Evolutionary conservation across 2,113 vertebrate genomes (phyloP).

Genomic region (Campylomormyrus tamandua): DNA sequence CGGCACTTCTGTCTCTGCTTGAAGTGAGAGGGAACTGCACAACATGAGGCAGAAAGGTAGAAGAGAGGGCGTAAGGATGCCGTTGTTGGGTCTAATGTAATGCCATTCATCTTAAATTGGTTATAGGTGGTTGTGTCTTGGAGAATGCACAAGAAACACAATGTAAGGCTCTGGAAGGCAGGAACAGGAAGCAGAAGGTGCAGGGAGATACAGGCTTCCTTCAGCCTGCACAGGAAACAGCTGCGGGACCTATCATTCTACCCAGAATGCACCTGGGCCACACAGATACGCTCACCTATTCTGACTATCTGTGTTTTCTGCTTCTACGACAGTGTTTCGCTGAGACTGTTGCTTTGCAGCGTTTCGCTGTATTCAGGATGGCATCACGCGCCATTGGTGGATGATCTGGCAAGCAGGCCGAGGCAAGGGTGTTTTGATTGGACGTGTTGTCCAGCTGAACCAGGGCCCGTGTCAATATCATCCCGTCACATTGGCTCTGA

Average conservation of each 20-base stretch:
- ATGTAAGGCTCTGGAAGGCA: not conserved
- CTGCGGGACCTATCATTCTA: slow-evolving; percentile 59
- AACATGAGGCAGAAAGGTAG: not conserved
- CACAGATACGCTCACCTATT: slow-evolving; percentile 43
- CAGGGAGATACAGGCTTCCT: slow-evolving; percentile 50
- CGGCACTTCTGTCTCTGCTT: not conserved
- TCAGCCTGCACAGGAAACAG: slow-evolving; percentile 59
- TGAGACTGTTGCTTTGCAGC: not conserved
- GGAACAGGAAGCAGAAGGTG: slow-evolving; percentile 44
- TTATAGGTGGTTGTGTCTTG: not conserved
- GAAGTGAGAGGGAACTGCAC: slow-evolving; percentile 4
- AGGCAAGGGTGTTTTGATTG: not conserved
- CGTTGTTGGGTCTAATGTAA: not conserved
- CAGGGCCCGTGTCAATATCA: not conserved
- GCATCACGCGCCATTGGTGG: not conserved
- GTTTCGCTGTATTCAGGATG: not conserved
- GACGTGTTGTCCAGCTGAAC: not conserved
- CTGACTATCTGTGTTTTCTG: not conserved
- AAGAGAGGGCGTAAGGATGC: not conserved
- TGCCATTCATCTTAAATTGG: not conserved
- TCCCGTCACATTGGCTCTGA: not conserved
- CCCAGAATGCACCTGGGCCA: slow-evolving; percentile 44
- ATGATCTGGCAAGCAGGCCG: not conserved
- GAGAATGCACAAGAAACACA: not conserved
- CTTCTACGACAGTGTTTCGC: not conserved